Base-by-base conservation (phyloP, 1,140 invertebrate species). In the Cryptotermes secundus region DNA sequence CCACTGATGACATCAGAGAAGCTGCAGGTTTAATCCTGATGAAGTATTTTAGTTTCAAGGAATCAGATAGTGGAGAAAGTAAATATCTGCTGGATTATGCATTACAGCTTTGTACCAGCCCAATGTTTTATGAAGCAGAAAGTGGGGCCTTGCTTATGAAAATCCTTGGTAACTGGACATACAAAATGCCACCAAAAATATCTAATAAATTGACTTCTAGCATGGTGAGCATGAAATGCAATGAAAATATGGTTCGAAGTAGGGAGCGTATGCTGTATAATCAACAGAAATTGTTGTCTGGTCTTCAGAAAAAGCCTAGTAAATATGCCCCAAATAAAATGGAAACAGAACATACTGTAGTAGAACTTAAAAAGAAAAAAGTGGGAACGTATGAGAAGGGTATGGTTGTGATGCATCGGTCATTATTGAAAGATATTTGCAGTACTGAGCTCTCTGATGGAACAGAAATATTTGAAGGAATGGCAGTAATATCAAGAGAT, bases 61-160 rank as follows among this genome's bases (percentile, higher is more conserved):
- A 86, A n/a, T 31, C n/a, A 31, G 31, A 31, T 72, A 31, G 1
- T 31, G 59, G 31, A 72, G 88, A 42, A n/a, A 12, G 24, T 53
- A 16, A 26, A 80, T 19, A 35, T 65, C 80, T 91, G 79, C 87
- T 90, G 80, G 80, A 85, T 19, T 87, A 88, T 85, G 91, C 89
- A 24, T 79, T 90, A 10, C 86, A 84, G 10, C 86, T 90, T 80
- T 91, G 91, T 85, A 89, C 91, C 85, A 92, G 91, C 72, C 89
- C 89, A 10, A 91, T 92, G 86, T 91, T 92, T 84, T 91, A 91
- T 86, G 89, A 93, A 86, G 89, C 89, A 80, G 91, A 92, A 85
- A 91, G 91, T 87, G 93, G 92, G 38, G 89, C 90, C 42, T 85
- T 88, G 16, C 53, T 93, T n/a, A 85, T 90, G 16, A 88, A 89